Evolutionary conservation across 2,113 vertebrate genomes (phyloP).

Genomic region (Lampris megalopsis): DNA sequence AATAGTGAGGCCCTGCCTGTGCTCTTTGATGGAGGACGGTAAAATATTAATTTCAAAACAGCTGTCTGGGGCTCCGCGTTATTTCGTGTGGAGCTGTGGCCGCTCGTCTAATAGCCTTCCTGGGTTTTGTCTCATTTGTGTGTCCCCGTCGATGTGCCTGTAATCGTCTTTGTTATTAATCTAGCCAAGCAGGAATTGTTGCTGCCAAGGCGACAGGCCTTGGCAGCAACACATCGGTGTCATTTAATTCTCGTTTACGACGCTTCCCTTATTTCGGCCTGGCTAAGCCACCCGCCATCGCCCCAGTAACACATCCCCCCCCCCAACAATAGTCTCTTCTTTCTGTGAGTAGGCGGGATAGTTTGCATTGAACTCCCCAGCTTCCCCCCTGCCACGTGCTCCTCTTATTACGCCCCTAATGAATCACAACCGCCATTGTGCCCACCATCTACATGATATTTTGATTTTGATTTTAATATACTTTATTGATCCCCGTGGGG

Average conservation of each 20-base stretch:
- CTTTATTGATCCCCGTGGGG: too few relatives aligned
- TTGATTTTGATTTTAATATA: too few relatives aligned
- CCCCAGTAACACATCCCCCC: slow-evolving; percentile 43
- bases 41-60: slow-evolving; percentile 80
- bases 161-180: slow-evolving; percentile 85
- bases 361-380: slow-evolving; percentile 70
- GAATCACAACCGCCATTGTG: slow-evolving; percentile 63
- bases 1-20: slow-evolving; percentile 29
- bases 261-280: slow-evolving; percentile 48
- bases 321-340: slow-evolving; percentile 67
- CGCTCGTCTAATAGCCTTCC: slow-evolving; percentile 77
- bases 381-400: slow-evolving; percentile 51
- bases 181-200: slow-evolving; percentile 71
- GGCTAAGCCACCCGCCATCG: slow-evolving; percentile 37
- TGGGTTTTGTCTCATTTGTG: slow-evolving; percentile 77
- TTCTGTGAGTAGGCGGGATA: slow-evolving; percentile 57
- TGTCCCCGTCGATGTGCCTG: slow-evolving; percentile 71
- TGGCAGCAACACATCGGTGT: slow-evolving; percentile 46
- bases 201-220: slow-evolving; percentile 67
- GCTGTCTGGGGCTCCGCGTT: slow-evolving; percentile 69
- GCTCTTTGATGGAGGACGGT: slow-evolving; percentile 72
- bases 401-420: slow-evolving; percentile 63
- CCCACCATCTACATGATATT: neutral
- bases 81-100: slow-evolving; percentile 66
- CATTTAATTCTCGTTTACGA: slow-evolving; percentile 79